Conservation (phyloP, 2,888 invertebrate species). For the Deladenus siricidicola region DNA sequence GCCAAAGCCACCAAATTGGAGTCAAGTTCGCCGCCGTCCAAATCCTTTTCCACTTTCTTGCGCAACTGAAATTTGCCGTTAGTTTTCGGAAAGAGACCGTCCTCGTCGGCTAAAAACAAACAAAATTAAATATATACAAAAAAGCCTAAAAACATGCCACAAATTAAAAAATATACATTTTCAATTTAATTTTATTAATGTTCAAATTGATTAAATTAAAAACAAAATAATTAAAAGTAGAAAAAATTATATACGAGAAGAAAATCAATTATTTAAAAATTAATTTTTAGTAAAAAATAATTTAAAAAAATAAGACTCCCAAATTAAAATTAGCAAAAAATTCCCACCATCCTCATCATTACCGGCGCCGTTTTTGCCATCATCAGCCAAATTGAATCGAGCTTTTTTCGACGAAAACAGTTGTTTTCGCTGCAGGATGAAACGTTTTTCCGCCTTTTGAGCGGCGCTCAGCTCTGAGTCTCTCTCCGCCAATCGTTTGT, state of each 20-base stretch:
- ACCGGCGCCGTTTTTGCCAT: background rate
- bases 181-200: no score
- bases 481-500: background rate
- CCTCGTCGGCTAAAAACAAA: no score
- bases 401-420: background rate
- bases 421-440: background rate
- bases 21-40: constrained; percentile 2
- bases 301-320: no score
- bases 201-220: no score
- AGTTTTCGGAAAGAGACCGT: background rate
- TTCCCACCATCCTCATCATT: background rate
- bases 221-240: constrained; percentile 1
- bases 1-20: constrained; percentile 7
- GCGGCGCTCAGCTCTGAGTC: background rate
- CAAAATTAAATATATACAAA: no score
- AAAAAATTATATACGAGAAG: background rate
- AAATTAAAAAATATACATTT: no score
- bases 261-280: background rate
- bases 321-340: no score
- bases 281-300: no score
- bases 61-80: background rate
- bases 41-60: background rate
- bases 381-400: constrained; percentile 4
- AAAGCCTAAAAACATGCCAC: no score
- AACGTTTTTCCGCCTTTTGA: constrained; percentile 3